phyloP scores from a whole-genome alignment of 2,888 invertebrate genomes.

The Melinopterus prodromus region DNA sequence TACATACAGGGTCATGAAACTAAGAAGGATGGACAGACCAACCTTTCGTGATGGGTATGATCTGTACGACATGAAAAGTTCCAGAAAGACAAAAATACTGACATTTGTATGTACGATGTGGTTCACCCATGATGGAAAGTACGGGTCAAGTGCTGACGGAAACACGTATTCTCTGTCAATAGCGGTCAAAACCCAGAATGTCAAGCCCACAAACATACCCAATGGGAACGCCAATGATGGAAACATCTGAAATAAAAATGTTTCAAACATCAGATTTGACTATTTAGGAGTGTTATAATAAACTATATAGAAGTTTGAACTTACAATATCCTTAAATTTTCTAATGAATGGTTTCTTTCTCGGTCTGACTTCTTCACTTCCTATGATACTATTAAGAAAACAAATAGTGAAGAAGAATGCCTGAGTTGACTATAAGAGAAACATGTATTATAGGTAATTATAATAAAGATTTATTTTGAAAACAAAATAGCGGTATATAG shows the following conservation, averaged over 20 bases:
- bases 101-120: slow-evolving; percentile 93
- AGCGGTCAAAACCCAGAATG: slow-evolving; percentile 90
- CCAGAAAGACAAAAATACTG: slow-evolving; percentile 78
- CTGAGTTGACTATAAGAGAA: slow-evolving; percentile 61
- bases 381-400: slow-evolving; percentile 77
- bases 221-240: slow-evolving; percentile 79
- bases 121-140: slow-evolving; percentile 92
- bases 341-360: slow-evolving; percentile 74
- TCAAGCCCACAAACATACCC: slow-evolving; percentile 84
- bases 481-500: not conserved
- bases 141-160: slow-evolving; percentile 82
- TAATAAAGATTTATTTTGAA: not conserved
- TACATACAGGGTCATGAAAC: slow-evolving; percentile 77
- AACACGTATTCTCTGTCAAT: slow-evolving; percentile 91
- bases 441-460: slow-evolving; percentile 12
- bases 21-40: slow-evolving; percentile 69
- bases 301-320: slow-evolving; percentile 31
- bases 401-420: slow-evolving; percentile 81
- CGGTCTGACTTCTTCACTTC: slow-evolving; percentile 73
- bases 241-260: slow-evolving; percentile 51
- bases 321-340: slow-evolving; percentile 65
- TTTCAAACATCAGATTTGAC: slow-evolving; percentile 36
- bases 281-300: too few species aligned
- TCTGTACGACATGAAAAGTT: slow-evolving; percentile 78
- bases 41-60: slow-evolving; percentile 75